A percentile compares a stretch with the other conserved stretches of the same genome.
Conservation (phyloP, 2,888 invertebrate species). For the Dorcus parallelipipedus region DNA sequence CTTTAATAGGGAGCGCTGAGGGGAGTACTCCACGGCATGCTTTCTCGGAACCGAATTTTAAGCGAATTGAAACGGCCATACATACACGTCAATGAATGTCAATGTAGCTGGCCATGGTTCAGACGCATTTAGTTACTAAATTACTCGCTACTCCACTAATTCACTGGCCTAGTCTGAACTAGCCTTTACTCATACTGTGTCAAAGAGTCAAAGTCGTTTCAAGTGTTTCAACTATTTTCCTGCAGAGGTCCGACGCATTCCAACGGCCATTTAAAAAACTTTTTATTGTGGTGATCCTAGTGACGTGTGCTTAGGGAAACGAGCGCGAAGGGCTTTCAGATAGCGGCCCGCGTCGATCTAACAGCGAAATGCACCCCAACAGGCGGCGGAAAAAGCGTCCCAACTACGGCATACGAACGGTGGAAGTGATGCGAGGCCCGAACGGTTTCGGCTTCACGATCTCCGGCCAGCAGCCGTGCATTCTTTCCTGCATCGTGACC, state of each 20-base stretch:
- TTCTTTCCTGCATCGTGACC: constrained; percentile 87
- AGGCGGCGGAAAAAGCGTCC: constrained; percentile 68
- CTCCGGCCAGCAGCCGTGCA: constrained; percentile 94
- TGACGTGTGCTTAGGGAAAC: constrained; percentile 31
- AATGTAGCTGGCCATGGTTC: too few relatives aligned
- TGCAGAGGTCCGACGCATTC: constrained; percentile 12
- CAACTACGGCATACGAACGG: constrained; percentile 73
- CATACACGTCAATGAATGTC: too few relatives aligned
- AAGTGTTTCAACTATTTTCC: constrained; percentile 4
- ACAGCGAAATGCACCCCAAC: constrained; percentile 56
- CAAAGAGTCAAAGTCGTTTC: too few relatives aligned
- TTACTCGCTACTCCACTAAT: too few relatives aligned
- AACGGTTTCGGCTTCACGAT: constrained; percentile 98
- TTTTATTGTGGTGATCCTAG: constrained; percentile 29
- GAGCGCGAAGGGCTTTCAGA: constrained; percentile 1
- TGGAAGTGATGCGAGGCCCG: constrained; percentile 80
- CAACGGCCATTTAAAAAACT: constrained; percentile 43
- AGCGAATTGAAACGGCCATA: too few relatives aligned
- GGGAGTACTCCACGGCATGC: too few relatives aligned
- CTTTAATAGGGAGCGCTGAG: too few relatives aligned
- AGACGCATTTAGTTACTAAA: too few relatives aligned
- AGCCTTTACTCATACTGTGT: too few relatives aligned
- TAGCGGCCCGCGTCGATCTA: not conserved
- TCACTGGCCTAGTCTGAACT: too few relatives aligned
- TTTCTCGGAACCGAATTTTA: too few relatives aligned